These are phyloP conservation scores for Musca vetustissima DNA, from an alignment of 1,140 invertebrate genomes.

Conservation along the genomic window DNA sequence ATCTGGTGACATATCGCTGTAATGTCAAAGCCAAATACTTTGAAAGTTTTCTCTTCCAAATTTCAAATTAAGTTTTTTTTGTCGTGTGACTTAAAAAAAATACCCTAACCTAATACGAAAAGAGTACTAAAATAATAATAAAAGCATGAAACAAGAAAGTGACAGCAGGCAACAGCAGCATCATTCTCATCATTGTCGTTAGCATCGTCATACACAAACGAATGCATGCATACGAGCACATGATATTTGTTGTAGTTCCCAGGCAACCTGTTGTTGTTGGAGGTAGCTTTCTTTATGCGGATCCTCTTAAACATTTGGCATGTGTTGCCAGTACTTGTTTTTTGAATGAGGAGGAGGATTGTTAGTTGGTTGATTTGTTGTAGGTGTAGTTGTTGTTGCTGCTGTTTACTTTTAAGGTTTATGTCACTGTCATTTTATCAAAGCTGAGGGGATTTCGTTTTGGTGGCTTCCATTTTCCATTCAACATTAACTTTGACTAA, in stretches of 20 bases:
- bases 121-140: too few species aligned
- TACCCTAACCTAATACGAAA: too few species aligned
- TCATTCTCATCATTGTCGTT: not conserved
- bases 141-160: too few species aligned
- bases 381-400: not conserved
- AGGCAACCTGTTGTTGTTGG: too few species aligned
- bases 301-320: conserved; percentile 1
- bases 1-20: not conserved
- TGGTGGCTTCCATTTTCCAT: too few species aligned
- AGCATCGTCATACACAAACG: too few species aligned
- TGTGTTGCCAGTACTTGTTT: not conserved
- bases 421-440: conserved; percentile 16
- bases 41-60: conserved; percentile 1
- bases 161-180: not conserved
- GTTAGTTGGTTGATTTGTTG: too few species aligned
- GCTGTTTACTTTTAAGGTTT: not conserved
- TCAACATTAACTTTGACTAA: too few species aligned
- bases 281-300: too few species aligned
- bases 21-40: not conserved
- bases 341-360: not conserved
- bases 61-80: conserved; percentile 2
- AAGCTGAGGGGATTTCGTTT: too few species aligned
- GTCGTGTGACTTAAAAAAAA: too few species aligned
- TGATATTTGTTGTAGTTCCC: not conserved
- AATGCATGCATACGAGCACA: not conserved